Evolutionary conservation across 2,113 vertebrate species (phyloP), one percentile per base, ranked within the genome.

Genomic region (Pelvicachromis taeniatus): DNA sequence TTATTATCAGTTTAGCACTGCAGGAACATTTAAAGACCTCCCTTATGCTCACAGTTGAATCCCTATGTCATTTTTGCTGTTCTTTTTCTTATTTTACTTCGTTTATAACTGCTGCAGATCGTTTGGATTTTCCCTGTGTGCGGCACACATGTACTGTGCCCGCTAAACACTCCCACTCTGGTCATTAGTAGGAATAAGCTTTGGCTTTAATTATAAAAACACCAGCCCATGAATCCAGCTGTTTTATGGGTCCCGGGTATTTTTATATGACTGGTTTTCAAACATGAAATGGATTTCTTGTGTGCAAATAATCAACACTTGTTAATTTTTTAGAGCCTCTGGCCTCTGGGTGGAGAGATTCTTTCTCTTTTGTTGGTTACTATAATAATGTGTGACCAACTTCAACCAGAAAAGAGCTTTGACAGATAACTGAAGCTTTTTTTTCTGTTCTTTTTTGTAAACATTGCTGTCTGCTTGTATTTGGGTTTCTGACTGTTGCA

Each of bases 261-360:
- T 97, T 96, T 96, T 94, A 95, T 96, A 90, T 92, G 94, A 95
- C 91, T 95, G 88, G 86, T 96, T 96, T 95, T 95, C 80, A 92
- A 94, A 94, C 84, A 85, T 92, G 91, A 95, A 95, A 91, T 95
- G 92, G 78, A 93, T 91, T 91, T 78, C 90, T 92, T 91, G 89
- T 92, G 86, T 90, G 87, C 63, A 80, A 91, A 92, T 93, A 93
- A 96, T 95, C 94, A 94, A 94, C 94, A 94, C 88, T 91, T 89
- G 91, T 91, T 91, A 77, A 86, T 88, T 94, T 94, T 92, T 88
- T 50, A 91, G 86, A 87, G 85, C 90, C 82, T 85, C 56, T 16
- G 14, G 85, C 56, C 55, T 77, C 59, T 83, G 68, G 80, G 21
- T 73, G 58, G 7, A 50, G 77, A 89, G 23, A 81, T 85, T 90